Base-by-base conservation (phyloP, 2,888 invertebrate species). In the Epiperipatus broadwayi region DNA sequence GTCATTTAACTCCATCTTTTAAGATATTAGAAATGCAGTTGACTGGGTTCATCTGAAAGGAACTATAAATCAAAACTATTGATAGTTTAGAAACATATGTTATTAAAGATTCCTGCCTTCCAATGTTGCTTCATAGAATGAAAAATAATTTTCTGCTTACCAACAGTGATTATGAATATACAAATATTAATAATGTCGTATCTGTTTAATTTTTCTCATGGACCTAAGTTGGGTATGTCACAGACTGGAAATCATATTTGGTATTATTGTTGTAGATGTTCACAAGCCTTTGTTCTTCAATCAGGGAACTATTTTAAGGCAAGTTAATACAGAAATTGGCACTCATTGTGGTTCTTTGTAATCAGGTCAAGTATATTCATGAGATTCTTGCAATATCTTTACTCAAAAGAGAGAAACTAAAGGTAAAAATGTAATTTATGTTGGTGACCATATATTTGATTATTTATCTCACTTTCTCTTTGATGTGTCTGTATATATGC, bases 391-490 rank as follows among this genome's bases (percentile, higher is more conserved):
- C 54, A 93, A 95, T 56, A 87, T 91, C 0, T 91, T 97, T 59
- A 87, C 89, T 12, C 75, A 85, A 50, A 68, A 97, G 53, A 84
- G 95, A 50, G 79, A 85, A 39, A 89, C 91, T 28, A 87, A 87
- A 59, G 95, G 95, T 45, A 93, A 91, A 58, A 95, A 97, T 59
- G 93, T 97, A 1, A 64, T 97, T 12, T 97, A 97, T 60, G 74
- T 95, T 42, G 97, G 95, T 22, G 97, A 97, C 65, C 95, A 97
- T 61, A 95, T 97, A 52, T 97, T 93, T 61, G 91, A n/a, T n/a
- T n/a, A n/a, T n/a, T n/a, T n/a, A n/a, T n/a, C n/a, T n/a, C n/a
- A n/a, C n/a, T n/a, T n/a, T n/a, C n/a, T n/a, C n/a, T n/a, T n/a
- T n/a, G n/a, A n/a, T n/a, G n/a, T n/a, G n/a, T n/a, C n/a, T n/a